Evolutionary conservation across 2,113 vertebrate species (phyloP), one percentile per base, ranked within the genome.

Genomic region (Etheostoma spectabile): DNA sequence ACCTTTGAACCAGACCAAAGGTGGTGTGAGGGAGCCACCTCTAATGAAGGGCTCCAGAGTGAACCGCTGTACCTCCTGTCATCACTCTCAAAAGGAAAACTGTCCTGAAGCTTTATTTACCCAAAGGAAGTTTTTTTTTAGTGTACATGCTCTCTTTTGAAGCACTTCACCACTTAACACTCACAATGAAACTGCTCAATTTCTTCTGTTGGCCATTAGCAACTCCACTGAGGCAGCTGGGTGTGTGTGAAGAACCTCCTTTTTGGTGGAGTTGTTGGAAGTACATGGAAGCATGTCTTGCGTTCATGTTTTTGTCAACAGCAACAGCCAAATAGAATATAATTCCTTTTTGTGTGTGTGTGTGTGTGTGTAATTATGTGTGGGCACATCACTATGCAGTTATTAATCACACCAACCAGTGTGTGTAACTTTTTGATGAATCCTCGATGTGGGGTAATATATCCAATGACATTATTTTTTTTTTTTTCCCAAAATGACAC

Each of bases 1-100:
- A 93, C 88, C 89, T 93, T 78, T 93, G 89, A 93, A 82, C 92
- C 73, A 19, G 55, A 85, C 88, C 88, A 87, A 89, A 82, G 78
- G 74, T 75, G 77, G 84, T 77, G 90, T 64, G 82, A 90, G 72
- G 79, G 71, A 82, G 84, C 66, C 82, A 80, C 81, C 66, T 85
- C 88, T 93, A 91, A 93, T 92, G 91, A 91, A 84, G 77, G 90
- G 82, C 79, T 82, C 49, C 79, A 78, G 83, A 80, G 82, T 78
- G 70, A 88, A 79, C 85, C 49, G 71, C 74, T 78, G 19, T 38
- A 53, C 46, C 63, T 52, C 79, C 77, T 86, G 84, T 90, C 88
- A 83, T 90, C 66, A 77, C 85, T 57, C 55, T 86, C 80, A 79
- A 80, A 87, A 88, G 70, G 86, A 86, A 86, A 88, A 85, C 73